Evolutionary conservation across 2,888 invertebrate genomes (phyloP), one percentile per base, ranked within the genome.

Genomic region (Lottia gigantea): DNA sequence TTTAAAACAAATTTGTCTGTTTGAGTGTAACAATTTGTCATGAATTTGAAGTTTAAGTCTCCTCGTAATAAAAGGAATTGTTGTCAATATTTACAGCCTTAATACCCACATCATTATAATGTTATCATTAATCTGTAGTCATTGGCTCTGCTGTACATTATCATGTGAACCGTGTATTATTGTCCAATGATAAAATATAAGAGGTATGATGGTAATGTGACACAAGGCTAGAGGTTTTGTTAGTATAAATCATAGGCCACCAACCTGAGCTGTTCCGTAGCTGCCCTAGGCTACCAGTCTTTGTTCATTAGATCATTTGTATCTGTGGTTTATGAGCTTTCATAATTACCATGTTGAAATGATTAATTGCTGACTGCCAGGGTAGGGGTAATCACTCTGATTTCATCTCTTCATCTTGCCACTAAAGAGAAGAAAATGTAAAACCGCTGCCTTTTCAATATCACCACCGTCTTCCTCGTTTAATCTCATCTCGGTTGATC

Each of bases 341-440:
- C 55, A 55, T 55, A 55, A 55, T 55, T 55, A 55, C 55, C 19
- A 55, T 55, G 55, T 55, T 55, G 55, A 55, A 55, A 55, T 55
- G 55, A 55, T 55, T 55, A 55, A 55, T 55, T 12, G 23, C 55
- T 23, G 19, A 23, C 55, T 55, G 55, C 14, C 23, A 55, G 55
- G 55, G 55, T 55, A 23, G 55, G 55, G 55, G 55, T 55, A 55
- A 55, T 55, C 55, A 55, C 23, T 55, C 55, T 23, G 55, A 23
- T 19, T 55, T 55, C 55, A 55, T 55, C 55, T 19, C 55, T 23
- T 55, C 19, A 55, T 55, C 55, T 55, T 11, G 14, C 55, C 23
- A 55, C 19, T 55, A 55, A 55, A 23, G 55, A 19, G 55, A 55
- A 55, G 19, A 55, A 55, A 55, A 55, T 55, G 55, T 23, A 55